A percentile compares a stretch with the other conserved stretches of the same genome.
Conservation (phyloP, 1,140 invertebrate genomes). For the Gonioctena quinquepunctata region DNA sequence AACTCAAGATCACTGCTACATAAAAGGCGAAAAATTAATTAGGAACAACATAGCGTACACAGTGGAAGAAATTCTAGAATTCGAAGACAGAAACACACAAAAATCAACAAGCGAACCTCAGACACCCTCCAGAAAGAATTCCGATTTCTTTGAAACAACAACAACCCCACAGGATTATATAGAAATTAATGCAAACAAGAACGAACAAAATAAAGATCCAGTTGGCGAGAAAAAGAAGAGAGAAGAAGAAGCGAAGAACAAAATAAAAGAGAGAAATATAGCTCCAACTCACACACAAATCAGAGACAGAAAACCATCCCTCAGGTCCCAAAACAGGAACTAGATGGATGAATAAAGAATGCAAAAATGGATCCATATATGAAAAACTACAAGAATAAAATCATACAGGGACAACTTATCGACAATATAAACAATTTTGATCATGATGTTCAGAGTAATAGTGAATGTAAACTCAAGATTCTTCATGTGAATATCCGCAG, state of each 20-base stretch:
- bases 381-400: neutral
- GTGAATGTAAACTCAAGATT: too few species aligned
- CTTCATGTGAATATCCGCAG: too few species aligned
- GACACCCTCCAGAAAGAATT: neutral
- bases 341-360: neutral
- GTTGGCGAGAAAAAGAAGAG: neutral
- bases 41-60: neutral
- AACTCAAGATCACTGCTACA: conserved; percentile 4
- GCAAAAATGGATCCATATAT: neutral
- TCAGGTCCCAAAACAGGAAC: too few species aligned
- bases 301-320: too few species aligned
- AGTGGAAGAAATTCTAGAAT: neutral
- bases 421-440: neutral
- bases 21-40: neutral
- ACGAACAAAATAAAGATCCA: neutral
- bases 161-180: neutral
- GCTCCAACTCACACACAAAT: neutral
- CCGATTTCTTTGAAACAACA: neutral
- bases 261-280: neutral
- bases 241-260: conserved; percentile 4
- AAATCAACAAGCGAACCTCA: neutral
- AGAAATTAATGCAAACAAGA: neutral
- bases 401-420: neutral
- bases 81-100: neutral
- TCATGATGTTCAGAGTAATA: too few species aligned